Percentiles rank a stretch among this genome's conserved stretches.
Conservation (phyloP, 2,797 vertebrate species). For the Parambassis ranga region DNA sequence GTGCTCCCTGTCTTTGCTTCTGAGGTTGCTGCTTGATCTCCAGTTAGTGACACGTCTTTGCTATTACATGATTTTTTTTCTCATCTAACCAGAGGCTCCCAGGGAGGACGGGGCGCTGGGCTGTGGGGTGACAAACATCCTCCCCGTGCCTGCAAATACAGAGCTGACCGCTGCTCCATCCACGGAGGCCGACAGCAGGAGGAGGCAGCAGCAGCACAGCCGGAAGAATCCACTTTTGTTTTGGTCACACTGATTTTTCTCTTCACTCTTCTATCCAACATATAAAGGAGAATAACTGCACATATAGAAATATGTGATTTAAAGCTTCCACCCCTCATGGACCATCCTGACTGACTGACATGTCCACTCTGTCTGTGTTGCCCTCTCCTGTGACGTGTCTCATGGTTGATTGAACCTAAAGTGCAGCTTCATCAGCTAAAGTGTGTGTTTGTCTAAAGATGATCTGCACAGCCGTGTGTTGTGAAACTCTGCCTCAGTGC, state of each 20-base stretch:
- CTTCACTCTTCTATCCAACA: neutral
- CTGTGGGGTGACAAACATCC: conserved; percentile 13
- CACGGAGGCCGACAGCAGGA: conserved; percentile 14
- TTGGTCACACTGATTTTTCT: no score
- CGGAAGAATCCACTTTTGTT: conserved; percentile 16
- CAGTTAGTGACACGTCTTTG: no score
- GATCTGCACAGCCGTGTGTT: conserved; percentile 5
- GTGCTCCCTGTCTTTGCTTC: no score
- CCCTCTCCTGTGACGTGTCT: conserved; percentile 16
- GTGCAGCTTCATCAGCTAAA: conserved; percentile 17
- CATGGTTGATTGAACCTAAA: conserved; percentile 25
- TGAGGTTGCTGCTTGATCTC: no score
- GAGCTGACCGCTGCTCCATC: conserved; percentile 19
- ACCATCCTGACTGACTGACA: conserved; percentile 1
- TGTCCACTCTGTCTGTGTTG: neutral
- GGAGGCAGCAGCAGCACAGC: conserved; percentile 11
- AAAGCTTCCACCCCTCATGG: neutral
- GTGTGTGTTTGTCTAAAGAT: conserved; percentile 35
- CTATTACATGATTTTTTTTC: no score
- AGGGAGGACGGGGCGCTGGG: conserved; percentile 8
- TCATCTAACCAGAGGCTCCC: conserved; percentile 14
- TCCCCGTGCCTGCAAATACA: conserved; percentile 31
- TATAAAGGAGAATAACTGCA: conserved; percentile 14
- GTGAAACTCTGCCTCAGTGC: conserved; percentile 18
- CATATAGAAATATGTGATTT: neutral